A percentile compares a stretch with the other conserved stretches of the same genome.
Conservation (phyloP, 2,797 vertebrate species). For the Vultur gryphus region DNA sequence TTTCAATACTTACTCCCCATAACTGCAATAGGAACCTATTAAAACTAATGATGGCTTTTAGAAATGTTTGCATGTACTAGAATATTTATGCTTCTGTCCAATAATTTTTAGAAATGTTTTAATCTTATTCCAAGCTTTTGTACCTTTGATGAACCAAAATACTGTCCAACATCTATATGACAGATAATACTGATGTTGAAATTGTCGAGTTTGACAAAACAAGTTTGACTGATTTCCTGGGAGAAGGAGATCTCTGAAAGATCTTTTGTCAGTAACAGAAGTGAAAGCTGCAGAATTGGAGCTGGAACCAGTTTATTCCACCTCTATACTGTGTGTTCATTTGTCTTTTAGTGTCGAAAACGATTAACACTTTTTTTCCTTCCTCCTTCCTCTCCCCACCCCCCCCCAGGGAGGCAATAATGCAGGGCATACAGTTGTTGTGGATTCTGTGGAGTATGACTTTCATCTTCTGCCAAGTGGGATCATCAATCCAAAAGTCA, state of each 20-base stretch:
- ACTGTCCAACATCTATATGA: neutral
- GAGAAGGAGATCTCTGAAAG: neutral
- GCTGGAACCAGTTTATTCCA: neutral
- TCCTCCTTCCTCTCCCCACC: fast-evolving
- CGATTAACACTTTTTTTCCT: neutral
- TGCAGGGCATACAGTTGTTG: slow-evolving; percentile 97
- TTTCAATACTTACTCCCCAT: neutral
- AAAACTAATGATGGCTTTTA: neutral
- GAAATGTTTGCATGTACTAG: neutral
- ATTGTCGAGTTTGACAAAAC: neutral
- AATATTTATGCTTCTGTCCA: neutral
- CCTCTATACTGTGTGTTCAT: neutral
- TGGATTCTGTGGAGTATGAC: slow-evolving; percentile 96
- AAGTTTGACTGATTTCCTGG: neutral
- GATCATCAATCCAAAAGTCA: slow-evolving; percentile 97
- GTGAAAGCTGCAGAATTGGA: neutral
- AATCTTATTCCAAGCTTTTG: neutral
- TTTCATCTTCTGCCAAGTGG: slow-evolving; percentile 98
- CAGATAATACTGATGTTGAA: neutral
- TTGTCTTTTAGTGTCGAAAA: neutral
- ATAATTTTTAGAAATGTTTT: neutral
- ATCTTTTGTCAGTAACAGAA: neutral
- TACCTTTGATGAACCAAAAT: neutral
- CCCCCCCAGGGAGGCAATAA: slow-evolving; percentile 91
- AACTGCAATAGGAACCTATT: neutral